phyloP scores from a whole-genome alignment of 2,113 vertebrate species.

The Corythaeola cristata region DNA sequence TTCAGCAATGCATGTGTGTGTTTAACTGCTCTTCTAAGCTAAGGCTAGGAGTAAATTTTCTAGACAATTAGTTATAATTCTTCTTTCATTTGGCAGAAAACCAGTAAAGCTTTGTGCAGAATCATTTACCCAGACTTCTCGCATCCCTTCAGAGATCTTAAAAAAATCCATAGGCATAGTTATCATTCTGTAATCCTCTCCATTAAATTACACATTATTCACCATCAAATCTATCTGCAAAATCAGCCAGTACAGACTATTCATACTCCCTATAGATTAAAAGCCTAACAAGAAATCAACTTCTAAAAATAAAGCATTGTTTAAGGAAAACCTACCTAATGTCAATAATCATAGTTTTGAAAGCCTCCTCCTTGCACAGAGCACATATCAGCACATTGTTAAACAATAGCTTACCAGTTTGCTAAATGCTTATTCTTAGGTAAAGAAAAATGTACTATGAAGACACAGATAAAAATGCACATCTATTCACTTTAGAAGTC shows the following conservation, averaged over 20 bases:
- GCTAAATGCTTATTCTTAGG: not conserved
- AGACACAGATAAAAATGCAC: not conserved
- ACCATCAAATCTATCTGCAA: not conserved
- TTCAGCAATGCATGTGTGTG: not conserved
- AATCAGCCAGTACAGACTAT: not conserved
- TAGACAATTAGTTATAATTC: not conserved
- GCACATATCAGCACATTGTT: not conserved
- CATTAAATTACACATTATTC: not conserved
- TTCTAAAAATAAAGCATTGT: not conserved
- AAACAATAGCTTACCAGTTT: not conserved
- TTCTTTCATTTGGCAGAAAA: not conserved
- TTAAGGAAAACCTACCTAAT: not conserved
- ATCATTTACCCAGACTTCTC: not conserved
- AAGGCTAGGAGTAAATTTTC: constrained; percentile 8
- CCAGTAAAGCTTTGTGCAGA: not conserved
- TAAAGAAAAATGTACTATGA: not conserved
- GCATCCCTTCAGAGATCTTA: not conserved
- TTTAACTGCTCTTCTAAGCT: not conserved
- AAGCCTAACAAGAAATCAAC: not conserved
- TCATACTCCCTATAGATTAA: not conserved
- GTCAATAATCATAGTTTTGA: not conserved
- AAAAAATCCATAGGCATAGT: not conserved
- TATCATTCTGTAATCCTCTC: not conserved
- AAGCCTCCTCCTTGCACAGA: not conserved
- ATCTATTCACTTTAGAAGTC: not conserved